Percentiles rank a stretch among this genome's conserved stretches.
Conservation (phyloP, 1,140 invertebrate species). For the Drosophila elegans region DNA sequence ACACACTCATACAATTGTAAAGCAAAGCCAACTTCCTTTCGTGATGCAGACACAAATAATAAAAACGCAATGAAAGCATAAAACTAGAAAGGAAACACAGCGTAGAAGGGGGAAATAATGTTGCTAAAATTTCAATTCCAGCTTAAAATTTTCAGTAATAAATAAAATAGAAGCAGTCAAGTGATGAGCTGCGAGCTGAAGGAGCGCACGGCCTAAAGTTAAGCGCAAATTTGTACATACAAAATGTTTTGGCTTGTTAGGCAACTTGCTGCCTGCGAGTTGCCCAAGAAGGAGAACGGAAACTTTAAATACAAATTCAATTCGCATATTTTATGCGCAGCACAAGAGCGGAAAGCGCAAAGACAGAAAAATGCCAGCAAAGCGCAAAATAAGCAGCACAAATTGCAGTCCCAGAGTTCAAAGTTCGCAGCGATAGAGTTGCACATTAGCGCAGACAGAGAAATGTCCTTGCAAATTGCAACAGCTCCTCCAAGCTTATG, state of each 20-base stretch:
- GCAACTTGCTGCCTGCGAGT: slow-evolving; percentile 59
- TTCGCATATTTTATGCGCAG: slow-evolving; percentile 80
- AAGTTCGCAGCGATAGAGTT: slow-evolving; percentile 66
- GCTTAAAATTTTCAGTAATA: slow-evolving; percentile 53
- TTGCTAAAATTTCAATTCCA: slow-evolving; percentile 54
- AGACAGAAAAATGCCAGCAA: slow-evolving; percentile 69
- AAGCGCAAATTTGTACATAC: slow-evolving; percentile 77
- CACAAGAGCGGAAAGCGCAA: slow-evolving; percentile 58
- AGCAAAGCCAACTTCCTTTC: slow-evolving; percentile 64
- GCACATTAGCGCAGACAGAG: slow-evolving; percentile 72
- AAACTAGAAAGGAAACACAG: slow-evolving; percentile 71
- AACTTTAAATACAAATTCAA: slow-evolving; percentile 83
- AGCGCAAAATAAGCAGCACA: slow-evolving; percentile 78
- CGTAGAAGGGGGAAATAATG: slow-evolving; percentile 42
- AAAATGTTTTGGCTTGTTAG: slow-evolving; percentile 81
- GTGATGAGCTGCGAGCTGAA: slow-evolving; percentile 52
- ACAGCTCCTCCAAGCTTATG: slow-evolving; percentile 66
- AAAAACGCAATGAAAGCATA: slow-evolving; percentile 81
- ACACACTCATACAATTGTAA: slow-evolving; percentile 16
- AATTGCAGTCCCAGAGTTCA: slow-evolving; percentile 67
- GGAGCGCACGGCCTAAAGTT: slow-evolving; percentile 54
- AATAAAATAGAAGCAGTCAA: slow-evolving; percentile 47
- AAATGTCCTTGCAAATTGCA: slow-evolving; percentile 74
- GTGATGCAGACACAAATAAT: slow-evolving; percentile 72
- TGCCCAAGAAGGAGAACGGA: slow-evolving; percentile 46